Evolutionary conservation across 1,140 invertebrate genomes (phyloP).

Genomic region (Carposina sasakii): DNA sequence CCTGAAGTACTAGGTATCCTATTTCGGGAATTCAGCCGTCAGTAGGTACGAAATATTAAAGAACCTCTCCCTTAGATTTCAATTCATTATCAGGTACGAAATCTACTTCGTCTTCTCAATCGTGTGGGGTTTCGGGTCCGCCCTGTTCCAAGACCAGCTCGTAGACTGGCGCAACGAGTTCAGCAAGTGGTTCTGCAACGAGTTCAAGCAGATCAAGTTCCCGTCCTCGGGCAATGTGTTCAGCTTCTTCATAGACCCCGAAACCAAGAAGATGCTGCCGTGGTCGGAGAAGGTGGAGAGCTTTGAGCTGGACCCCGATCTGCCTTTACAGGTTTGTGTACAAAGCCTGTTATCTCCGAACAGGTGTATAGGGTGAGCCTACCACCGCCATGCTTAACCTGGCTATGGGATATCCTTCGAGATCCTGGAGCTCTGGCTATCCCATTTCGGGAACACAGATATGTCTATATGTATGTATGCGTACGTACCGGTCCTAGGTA

Average conservation of each 20-base stretch:
- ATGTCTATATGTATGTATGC: too few species aligned
- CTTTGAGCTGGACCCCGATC: conserved; percentile 89
- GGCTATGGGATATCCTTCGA: too few species aligned
- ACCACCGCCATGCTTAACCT: too few species aligned
- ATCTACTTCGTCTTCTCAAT: conserved; percentile 93
- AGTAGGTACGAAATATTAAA: too few species aligned
- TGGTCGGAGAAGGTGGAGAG: conserved; percentile 86
- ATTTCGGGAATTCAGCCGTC: too few species aligned
- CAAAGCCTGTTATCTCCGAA: too few species aligned
- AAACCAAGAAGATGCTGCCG: conserved; percentile 87
- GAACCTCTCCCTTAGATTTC: too few species aligned
- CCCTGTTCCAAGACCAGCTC: conserved; percentile 90
- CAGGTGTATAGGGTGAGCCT: too few species aligned
- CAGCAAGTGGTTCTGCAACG: conserved; percentile 88
- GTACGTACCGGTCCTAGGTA: too few species aligned
- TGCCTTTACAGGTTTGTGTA: conserved; percentile 86
- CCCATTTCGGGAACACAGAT: too few species aligned
- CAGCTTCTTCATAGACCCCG: conserved; percentile 90
- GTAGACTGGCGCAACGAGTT: conserved; percentile 94
- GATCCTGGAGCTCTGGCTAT: too few species aligned
- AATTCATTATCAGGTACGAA: conserved; percentile 89
- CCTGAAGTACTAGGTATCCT: too few species aligned
- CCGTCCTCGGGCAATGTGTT: conserved; percentile 88
- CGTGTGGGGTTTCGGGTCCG: conserved; percentile 96
- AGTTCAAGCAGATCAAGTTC: conserved; percentile 94